A percentile compares a stretch with the other conserved stretches of the same genome.
Evolutionary conservation across 2,888 invertebrate species (phyloP).

Genomic region (Baronia brevicornis): DNA sequence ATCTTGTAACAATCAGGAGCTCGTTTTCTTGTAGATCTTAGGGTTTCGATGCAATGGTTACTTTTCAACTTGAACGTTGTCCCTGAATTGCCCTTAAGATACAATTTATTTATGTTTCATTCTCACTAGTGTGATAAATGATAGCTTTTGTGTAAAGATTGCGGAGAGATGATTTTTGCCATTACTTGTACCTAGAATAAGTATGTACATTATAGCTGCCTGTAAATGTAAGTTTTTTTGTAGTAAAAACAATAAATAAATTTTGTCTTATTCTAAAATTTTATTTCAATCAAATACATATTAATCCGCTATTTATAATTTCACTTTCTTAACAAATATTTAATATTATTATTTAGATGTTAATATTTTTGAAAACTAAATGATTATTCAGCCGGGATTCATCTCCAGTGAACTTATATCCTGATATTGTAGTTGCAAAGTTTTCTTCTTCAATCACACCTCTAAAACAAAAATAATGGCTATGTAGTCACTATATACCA

Average conservation of each 20-base stretch:
- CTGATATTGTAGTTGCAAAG: constrained; percentile 33
- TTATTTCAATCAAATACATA: constrained; percentile 15
- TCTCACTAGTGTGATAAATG: constrained; percentile 48
- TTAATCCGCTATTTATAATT: background rate
- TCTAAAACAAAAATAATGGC: constrained; percentile 31
- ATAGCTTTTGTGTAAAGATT: constrained; percentile 38
- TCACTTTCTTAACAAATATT: background rate
- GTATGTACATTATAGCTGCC: constrained; percentile 72
- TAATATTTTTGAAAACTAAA: constrained; percentile 44
- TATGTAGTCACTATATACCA: background rate
- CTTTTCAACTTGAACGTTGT: constrained; percentile 38
- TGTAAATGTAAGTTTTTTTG: constrained; percentile 65
- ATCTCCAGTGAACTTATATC: constrained; percentile 33
- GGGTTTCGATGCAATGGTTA: constrained; percentile 39
- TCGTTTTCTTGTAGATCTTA: no score
- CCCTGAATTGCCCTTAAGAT: constrained; percentile 56
- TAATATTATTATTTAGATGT: constrained; percentile 27
- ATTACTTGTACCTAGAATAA: constrained; percentile 71
- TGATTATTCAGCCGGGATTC: constrained; percentile 29
- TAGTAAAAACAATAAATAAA: constrained; percentile 62
- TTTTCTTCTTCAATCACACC: constrained; percentile 56
- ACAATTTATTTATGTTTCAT: constrained; percentile 58
- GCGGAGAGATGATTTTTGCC: constrained; percentile 66
- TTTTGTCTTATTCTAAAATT: constrained; percentile 15
- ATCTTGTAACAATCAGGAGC: no score